phyloP scores from a whole-genome alignment of 2,113 vertebrate genomes.

The Redunca redunca region DNA sequence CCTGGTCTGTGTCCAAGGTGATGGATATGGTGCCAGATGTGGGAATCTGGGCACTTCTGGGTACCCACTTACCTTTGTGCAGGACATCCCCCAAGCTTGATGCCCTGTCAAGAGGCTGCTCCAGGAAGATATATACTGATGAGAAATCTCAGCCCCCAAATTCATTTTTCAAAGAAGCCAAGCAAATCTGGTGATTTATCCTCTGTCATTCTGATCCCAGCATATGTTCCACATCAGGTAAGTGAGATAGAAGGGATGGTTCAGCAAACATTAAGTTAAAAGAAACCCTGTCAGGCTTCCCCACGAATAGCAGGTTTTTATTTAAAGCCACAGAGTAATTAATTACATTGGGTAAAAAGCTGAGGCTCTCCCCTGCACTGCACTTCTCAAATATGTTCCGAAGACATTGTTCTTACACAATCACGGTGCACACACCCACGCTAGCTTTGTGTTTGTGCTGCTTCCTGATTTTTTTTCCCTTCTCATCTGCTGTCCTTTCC shows the following conservation, averaged over 20 bases:
- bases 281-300: slow-evolving; percentile 62
- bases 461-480: background rate
- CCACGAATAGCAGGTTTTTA: slow-evolving; percentile 60
- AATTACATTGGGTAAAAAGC: slow-evolving; percentile 57
- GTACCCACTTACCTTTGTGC: background rate
- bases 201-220: slow-evolving; percentile 77
- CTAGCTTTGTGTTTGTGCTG: background rate
- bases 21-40: slow-evolving; percentile 10
- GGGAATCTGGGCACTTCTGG: slow-evolving; percentile 43
- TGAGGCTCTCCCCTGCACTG: background rate
- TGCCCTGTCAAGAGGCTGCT: slow-evolving; percentile 57
- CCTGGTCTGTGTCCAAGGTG: background rate
- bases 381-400: background rate
- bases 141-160: slow-evolving; percentile 73
- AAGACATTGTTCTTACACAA: background rate
- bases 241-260: slow-evolving; percentile 67
- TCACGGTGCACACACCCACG: accelerated
- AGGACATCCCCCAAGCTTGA: slow-evolving; percentile 38
- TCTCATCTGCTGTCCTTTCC: background rate
- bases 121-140: slow-evolving; percentile 72
- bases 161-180: slow-evolving; percentile 83
- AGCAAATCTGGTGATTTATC: slow-evolving; percentile 82
- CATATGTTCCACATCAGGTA: slow-evolving; percentile 79
- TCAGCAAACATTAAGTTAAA: slow-evolving; percentile 66
- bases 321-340: slow-evolving; percentile 76